Evolutionary conservation across 2,113 vertebrate species (phyloP).

Genomic region (Jaculus jaculus): DNA sequence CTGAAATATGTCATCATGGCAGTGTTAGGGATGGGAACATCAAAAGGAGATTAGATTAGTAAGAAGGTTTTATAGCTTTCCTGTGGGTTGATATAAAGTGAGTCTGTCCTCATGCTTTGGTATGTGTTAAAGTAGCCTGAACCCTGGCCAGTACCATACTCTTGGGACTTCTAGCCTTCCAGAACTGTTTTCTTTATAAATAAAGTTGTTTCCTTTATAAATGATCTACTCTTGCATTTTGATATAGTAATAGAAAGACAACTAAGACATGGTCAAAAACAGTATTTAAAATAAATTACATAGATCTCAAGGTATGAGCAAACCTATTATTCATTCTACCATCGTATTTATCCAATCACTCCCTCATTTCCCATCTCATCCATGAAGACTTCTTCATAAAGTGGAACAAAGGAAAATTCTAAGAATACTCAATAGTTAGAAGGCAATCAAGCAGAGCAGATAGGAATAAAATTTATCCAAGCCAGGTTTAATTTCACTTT

Average conservation of each 20-base stretch:
- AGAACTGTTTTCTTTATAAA: no score
- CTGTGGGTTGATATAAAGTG: no score
- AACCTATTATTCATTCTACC: no score
- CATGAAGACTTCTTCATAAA: neutral
- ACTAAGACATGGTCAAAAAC: neutral
- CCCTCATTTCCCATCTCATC: neutral
- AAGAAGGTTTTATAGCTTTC: neutral
- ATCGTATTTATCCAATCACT: neutral
- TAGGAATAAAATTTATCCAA: neutral
- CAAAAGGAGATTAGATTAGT: neutral
- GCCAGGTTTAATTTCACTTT: rapidly evolving
- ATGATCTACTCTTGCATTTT: neutral
- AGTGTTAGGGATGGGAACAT: no score
- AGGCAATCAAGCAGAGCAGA: neutral
- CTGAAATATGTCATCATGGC: neutral
- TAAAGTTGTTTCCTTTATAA: neutral
- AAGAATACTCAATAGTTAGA: neutral
- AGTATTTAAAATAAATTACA: neutral
- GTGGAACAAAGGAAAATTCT: neutral
- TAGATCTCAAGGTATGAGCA: neutral
- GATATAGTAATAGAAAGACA: neutral
- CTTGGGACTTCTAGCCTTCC: neutral
- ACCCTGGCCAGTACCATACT: no score
- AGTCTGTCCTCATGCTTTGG: neutral
- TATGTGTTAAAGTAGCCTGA: neutral